phyloP scores from a whole-genome alignment of 2,797 vertebrate species.

The Liparis tanakae region DNA sequence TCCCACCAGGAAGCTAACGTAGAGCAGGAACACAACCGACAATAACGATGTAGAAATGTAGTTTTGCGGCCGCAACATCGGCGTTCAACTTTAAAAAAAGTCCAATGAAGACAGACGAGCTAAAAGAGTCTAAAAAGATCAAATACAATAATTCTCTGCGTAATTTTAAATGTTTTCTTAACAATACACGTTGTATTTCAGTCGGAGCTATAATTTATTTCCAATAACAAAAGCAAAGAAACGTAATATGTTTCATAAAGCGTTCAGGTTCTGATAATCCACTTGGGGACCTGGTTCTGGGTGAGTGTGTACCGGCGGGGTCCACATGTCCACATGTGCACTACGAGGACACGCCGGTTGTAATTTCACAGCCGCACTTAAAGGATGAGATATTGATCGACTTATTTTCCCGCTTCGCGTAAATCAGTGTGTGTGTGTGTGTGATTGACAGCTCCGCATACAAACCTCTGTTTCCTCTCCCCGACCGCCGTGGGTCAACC shows the following conservation, averaged over 20 bases:
- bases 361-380: constrained; percentile 71
- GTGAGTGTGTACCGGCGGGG: neutral
- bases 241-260: neutral
- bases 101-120: neutral
- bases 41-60: too few species aligned
- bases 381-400: constrained; percentile 77
- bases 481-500: constrained; percentile 23
- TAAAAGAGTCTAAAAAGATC: constrained; percentile 1
- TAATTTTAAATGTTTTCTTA: neutral
- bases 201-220: neutral
- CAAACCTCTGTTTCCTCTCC: constrained; percentile 9
- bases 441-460: constrained; percentile 63
- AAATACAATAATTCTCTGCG: neutral
- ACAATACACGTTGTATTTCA: constrained; percentile 4
- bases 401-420: constrained; percentile 67
- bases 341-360: constrained; percentile 43
- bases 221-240: constrained; percentile 1
- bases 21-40: too few species aligned
- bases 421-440: constrained; percentile 60
- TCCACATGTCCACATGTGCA: constrained; percentile 7
- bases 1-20: too few species aligned
- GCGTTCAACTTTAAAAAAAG: neutral
- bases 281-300: neutral
- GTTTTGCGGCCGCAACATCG: neutral
- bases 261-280: constrained; percentile 7